A percentile compares a stretch with the other conserved stretches of the same genome.
These are phyloP conservation scores for Channallabes apus DNA, from an alignment of 2,797 vertebrate genomes.

Conservation along the genomic window DNA sequence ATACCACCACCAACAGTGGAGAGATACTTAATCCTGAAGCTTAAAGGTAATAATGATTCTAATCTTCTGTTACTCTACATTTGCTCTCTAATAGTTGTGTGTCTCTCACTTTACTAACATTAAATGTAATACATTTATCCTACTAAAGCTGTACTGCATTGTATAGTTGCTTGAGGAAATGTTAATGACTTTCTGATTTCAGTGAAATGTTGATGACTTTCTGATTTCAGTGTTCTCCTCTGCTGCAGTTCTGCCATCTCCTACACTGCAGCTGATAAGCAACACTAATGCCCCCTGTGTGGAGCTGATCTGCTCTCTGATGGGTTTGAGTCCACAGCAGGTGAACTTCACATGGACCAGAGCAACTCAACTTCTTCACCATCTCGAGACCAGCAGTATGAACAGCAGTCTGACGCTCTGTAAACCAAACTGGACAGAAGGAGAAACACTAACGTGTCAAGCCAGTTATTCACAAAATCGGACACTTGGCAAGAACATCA, in stretches of 20 bases:
- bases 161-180: not conserved
- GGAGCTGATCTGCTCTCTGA: slow-evolving; percentile 48
- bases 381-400: not conserved
- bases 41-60: slow-evolving; percentile 45
- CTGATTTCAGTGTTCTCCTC: not conserved
- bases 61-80: not conserved
- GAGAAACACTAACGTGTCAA: slow-evolving; percentile 44
- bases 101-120: not conserved
- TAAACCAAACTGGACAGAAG: slow-evolving; percentile 40
- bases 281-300: slow-evolving; percentile 37
- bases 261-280: slow-evolving; percentile 37
- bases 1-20: slow-evolving; percentile 40
- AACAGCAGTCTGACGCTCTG: slow-evolving; percentile 44
- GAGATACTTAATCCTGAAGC: accelerated
- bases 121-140: not conserved
- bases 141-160: not conserved
- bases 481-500: not conserved
- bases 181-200: too few relatives aligned
- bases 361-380: not conserved
- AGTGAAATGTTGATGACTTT: too few relatives aligned
- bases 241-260: slow-evolving; percentile 2
- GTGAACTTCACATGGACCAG: slow-evolving; percentile 53
- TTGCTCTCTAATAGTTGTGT: not conserved
- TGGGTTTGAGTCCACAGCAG: slow-evolving; percentile 3
- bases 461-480: not conserved